Conservation (phyloP, 2,888 invertebrate genomes). For the Eremobia ochroleuca region DNA sequence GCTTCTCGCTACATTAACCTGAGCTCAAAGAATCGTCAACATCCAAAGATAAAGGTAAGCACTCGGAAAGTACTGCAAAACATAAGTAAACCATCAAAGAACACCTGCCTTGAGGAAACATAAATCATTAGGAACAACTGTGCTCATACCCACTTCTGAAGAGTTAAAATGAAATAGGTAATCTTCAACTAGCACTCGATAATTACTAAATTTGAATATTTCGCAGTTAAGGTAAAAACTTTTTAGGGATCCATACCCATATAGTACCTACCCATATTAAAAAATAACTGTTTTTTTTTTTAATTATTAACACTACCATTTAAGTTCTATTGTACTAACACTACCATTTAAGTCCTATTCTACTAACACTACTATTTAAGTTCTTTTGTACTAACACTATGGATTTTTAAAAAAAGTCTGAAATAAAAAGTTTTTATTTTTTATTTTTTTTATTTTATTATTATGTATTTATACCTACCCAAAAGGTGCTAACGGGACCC, state of each 20-base stretch:
- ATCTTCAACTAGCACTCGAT: slow-evolving; percentile 40
- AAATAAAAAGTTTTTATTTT: too few species aligned
- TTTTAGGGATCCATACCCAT: neutral
- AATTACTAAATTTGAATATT: slow-evolving; percentile 34
- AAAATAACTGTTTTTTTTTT: too few species aligned
- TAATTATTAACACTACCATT: too few species aligned
- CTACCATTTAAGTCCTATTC: too few species aligned
- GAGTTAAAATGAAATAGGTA: slow-evolving; percentile 48
- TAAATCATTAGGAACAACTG: slow-evolving; percentile 58
- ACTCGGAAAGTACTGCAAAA: slow-evolving; percentile 58
- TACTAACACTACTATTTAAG: too few species aligned
- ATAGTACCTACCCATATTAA: too few species aligned
- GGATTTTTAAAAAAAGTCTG: too few species aligned
- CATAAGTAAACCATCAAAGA: slow-evolving; percentile 48
- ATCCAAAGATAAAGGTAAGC: slow-evolving; percentile 60
- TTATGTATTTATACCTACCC: too few species aligned
- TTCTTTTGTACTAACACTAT: too few species aligned
- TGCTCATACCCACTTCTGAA: slow-evolving; percentile 40
- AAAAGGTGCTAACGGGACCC: neutral
- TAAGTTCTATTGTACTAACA: too few species aligned
- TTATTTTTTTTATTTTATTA: too few species aligned
- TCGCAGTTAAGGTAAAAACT: slow-evolving; percentile 11
- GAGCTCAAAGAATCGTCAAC: slow-evolving; percentile 69
- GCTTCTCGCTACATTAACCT: slow-evolving; percentile 71
- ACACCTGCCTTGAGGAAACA: slow-evolving; percentile 66